Conservation (phyloP, 2,888 invertebrate species). For the Polymixis flavicincta region DNA sequence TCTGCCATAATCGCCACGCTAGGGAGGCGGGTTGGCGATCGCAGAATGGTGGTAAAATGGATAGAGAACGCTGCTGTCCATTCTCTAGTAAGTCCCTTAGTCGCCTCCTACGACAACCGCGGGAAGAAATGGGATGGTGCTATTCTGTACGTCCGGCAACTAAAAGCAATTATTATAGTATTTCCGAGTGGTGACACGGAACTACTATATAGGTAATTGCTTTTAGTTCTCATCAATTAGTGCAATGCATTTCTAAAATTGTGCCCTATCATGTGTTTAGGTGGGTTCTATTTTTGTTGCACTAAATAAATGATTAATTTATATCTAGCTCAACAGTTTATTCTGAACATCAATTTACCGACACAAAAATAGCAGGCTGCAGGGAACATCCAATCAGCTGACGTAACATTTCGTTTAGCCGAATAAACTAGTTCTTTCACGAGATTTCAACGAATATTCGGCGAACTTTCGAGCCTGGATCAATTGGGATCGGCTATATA, state of each 20-base stretch:
- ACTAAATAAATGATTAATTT: neutral
- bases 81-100: too few relatives aligned
- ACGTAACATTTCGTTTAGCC: constrained; percentile 21
- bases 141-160: too few relatives aligned
- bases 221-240: too few relatives aligned
- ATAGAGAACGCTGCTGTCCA: too few relatives aligned
- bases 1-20: too few relatives aligned
- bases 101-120: too few relatives aligned
- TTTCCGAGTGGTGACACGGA: too few relatives aligned
- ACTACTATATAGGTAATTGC: too few relatives aligned
- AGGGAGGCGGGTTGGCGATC: too few relatives aligned
- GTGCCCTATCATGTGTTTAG: neutral
- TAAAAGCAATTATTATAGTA: too few relatives aligned
- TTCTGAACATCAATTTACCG: constrained; percentile 1
- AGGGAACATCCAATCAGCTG: constrained; percentile 12
- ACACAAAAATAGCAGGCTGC: constrained; percentile 12
- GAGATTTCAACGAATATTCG: constrained; percentile 41
- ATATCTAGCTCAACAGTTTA: neutral
- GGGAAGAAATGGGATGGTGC: too few relatives aligned
- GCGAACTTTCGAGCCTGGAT: constrained; percentile 33
- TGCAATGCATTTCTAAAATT: neutral
- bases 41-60: too few relatives aligned
- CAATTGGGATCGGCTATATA: constrained; percentile 57
- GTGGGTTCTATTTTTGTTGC: neutral
- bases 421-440: constrained; percentile 25